These are phyloP conservation scores for Gobionotothen gibberifrons DNA, from an alignment of 2,797 vertebrate species.

Conservation along the genomic window DNA sequence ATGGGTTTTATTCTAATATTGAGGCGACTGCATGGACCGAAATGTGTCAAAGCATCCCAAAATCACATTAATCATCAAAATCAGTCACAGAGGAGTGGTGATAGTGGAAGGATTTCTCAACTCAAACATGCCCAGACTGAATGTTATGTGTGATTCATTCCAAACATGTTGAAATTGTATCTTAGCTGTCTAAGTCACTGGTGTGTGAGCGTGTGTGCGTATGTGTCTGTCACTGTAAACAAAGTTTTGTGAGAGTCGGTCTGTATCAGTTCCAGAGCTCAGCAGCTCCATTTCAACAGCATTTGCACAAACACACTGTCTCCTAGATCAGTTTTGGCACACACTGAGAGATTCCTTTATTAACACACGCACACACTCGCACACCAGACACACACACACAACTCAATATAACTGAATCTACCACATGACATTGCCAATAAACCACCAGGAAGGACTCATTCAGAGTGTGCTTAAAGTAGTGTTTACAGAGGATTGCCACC, in stretches of 20 bases:
- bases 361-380: slow-evolving; percentile 13
- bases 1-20: background rate
- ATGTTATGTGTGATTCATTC: slow-evolving; percentile 47
- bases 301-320: slow-evolving; percentile 45
- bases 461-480: slow-evolving; percentile 2
- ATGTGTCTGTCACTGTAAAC: slow-evolving; percentile 26
- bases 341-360: slow-evolving; percentile 39
- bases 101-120: slow-evolving; percentile 59
- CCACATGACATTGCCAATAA: slow-evolving; percentile 28
- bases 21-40: background rate
- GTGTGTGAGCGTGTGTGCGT: background rate
- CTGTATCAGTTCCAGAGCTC: slow-evolving; percentile 56
- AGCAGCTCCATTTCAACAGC: slow-evolving; percentile 56
- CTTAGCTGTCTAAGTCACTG: slow-evolving; percentile 34
- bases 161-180: slow-evolving; percentile 58
- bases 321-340: slow-evolving; percentile 47
- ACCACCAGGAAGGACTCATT: slow-evolving; percentile 17
- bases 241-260: slow-evolving; percentile 47
- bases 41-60: slow-evolving; percentile 12
- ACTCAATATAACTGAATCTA: background rate
- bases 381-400: slow-evolving; percentile 13
- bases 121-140: slow-evolving; percentile 61
- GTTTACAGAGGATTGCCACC: slow-evolving; percentile 35
- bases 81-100: slow-evolving; percentile 5
- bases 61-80: slow-evolving; percentile 38